These are phyloP conservation scores for Macrobrachium rosenbergii DNA, from an alignment of 1,140 invertebrate genomes.

Conservation along the genomic window DNA sequence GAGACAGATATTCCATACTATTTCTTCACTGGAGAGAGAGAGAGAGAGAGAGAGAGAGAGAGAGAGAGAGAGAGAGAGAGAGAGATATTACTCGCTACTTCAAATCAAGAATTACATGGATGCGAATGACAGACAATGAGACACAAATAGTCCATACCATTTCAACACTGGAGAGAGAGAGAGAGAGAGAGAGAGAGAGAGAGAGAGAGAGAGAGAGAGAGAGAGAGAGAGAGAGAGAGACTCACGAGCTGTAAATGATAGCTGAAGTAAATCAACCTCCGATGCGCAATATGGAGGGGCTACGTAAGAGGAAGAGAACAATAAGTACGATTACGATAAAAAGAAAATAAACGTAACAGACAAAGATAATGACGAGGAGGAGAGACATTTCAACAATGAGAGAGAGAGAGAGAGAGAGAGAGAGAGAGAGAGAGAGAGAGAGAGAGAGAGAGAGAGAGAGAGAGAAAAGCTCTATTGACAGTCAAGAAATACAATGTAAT, in stretches of 20 bases:
- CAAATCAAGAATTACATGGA: too few species aligned
- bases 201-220: too few species aligned
- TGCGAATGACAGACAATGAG: too few species aligned
- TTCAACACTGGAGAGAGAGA: too few species aligned
- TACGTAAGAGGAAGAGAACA: neutral
- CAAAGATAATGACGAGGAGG: neutral
- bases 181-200: too few species aligned
- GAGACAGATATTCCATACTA: too few species aligned
- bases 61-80: too few species aligned
- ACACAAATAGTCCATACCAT: too few species aligned
- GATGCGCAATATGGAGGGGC: neutral
- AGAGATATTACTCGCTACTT: too few species aligned
- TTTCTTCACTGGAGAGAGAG: too few species aligned
- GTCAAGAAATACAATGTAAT: neutral
- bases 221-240: too few species aligned
- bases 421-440: conserved; percentile 2
- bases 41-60: too few species aligned
- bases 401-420: conserved; percentile 8
- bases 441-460: conserved; percentile 11
- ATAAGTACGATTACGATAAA: neutral
- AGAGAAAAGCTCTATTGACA: neutral
- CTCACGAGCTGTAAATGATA: neutral
- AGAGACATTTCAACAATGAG: neutral
- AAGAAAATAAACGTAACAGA: neutral
- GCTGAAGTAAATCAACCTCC: neutral